Percentiles rank a stretch among this genome's conserved stretches.
Evolutionary conservation across 2,888 invertebrate genomes (phyloP).

Genomic region (Elegia similella): DNA sequence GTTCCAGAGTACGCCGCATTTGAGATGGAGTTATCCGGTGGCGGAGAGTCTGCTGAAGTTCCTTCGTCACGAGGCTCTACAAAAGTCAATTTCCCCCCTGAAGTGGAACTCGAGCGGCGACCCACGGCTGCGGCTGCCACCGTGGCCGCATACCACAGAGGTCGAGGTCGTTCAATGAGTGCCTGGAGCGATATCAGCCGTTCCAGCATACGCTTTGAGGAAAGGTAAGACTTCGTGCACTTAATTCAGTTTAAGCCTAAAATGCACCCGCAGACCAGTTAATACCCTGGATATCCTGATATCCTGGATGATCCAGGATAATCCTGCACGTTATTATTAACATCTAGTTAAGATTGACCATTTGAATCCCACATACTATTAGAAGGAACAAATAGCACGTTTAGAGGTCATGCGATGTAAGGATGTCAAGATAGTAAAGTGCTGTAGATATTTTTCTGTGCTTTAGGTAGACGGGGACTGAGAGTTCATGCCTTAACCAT

Average conservation of each 20-base stretch:
- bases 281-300: too few species aligned
- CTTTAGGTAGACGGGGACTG: constrained; percentile 25
- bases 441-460: constrained; percentile 31
- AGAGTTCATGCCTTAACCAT: constrained; percentile 34
- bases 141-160: constrained; percentile 74
- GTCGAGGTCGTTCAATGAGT: constrained; percentile 89
- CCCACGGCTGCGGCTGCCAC: constrained; percentile 67
- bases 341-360: not conserved
- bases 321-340: too few species aligned
- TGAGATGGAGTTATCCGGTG: constrained; percentile 72
- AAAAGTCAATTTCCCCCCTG: constrained; percentile 85
- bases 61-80: constrained; percentile 77
- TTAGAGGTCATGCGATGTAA: constrained; percentile 37
- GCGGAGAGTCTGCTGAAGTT: constrained; percentile 65
- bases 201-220: constrained; percentile 90
- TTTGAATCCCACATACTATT: constrained; percentile 18
- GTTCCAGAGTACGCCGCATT: constrained; percentile 68
- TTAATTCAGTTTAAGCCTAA: too few species aligned
- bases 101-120: constrained; percentile 73
- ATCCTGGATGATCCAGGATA: too few species aligned
- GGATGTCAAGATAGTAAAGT: constrained; percentile 29
- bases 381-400: not conserved
- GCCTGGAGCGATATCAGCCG: constrained; percentile 94
- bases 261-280: too few species aligned
- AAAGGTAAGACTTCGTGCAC: constrained; percentile 78